These are phyloP conservation scores for Thunnus albacares DNA, from an alignment of 2,797 vertebrate species.

Conservation along the genomic window DNA sequence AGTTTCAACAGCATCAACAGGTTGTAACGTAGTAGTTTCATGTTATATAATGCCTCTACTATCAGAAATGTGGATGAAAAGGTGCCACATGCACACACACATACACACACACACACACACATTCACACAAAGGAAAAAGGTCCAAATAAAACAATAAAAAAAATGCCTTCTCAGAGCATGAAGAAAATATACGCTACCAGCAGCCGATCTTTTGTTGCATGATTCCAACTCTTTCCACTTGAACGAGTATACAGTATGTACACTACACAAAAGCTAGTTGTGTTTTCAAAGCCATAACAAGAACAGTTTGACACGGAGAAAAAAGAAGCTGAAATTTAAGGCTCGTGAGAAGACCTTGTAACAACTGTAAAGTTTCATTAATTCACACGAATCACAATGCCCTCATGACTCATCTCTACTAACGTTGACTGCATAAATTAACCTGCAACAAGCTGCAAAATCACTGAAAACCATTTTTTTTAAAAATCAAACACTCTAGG, in stretches of 20 bases:
- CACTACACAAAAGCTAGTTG: constrained; percentile 39
- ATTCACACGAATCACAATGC: neutral
- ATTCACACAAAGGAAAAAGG: constrained; percentile 9
- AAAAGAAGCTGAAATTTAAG: neutral
- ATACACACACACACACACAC: constrained; percentile 8
- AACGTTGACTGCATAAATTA: constrained; percentile 27
- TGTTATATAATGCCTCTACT: constrained; percentile 26
- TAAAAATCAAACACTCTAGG: neutral
- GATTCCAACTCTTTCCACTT: constrained; percentile 18
- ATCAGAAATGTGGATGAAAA: constrained; percentile 20
- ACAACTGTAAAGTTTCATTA: neutral
- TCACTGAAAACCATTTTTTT: constrained; percentile 14
- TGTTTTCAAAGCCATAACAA: constrained; percentile 34
- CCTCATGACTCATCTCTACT: neutral
- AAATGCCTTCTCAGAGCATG: constrained; percentile 24
- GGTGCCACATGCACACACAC: neutral
- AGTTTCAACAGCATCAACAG: constrained; percentile 38
- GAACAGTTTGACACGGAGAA: constrained; percentile 34
- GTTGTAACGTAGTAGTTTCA: constrained; percentile 31
- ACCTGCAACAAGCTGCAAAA: constrained; percentile 32
- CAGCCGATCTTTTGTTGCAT: constrained; percentile 12
- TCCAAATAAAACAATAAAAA: neutral
- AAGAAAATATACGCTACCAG: constrained; percentile 26
- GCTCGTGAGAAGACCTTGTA: neutral
- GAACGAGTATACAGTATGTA: constrained; percentile 36